Percentiles rank a stretch among this genome's conserved stretches.
phyloP scores from a whole-genome alignment of 1,140 invertebrate genomes.

The Cyclargus thomasi region DNA sequence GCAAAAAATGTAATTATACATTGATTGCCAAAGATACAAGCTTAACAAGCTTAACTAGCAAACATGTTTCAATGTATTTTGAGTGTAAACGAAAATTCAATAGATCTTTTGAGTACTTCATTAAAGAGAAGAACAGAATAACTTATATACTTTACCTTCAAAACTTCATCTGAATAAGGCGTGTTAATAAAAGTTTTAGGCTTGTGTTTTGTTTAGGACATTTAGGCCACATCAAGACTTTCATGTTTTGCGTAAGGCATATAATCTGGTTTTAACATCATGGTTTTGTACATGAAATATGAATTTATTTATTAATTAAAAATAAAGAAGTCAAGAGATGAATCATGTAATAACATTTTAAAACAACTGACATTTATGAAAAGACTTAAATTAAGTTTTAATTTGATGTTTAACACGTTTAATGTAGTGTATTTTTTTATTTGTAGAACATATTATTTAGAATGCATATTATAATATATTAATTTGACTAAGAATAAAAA shows the following conservation, averaged over 20 bases:
- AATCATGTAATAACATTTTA: not conserved
- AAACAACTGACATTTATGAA: not conserved
- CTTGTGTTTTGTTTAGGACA: no score
- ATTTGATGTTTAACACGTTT: not conserved
- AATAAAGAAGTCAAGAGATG: not conserved
- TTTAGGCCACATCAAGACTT: no score
- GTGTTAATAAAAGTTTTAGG: no score
- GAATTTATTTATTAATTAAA: not conserved
- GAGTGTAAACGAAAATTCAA: not conserved
- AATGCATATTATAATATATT: not conserved
- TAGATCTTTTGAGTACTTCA: no score
- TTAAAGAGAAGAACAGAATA: no score
- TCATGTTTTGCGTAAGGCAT: no score
- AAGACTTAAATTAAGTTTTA: not conserved
- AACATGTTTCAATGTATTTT: not conserved
- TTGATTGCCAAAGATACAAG: not conserved
- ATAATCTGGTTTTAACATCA: no score
- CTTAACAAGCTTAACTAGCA: not conserved
- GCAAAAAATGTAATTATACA: not conserved
- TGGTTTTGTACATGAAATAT: no score
- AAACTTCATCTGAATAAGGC: no score
- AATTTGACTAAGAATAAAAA: not conserved
- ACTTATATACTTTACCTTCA: no score
- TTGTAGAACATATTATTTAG: not conserved
- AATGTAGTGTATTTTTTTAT: not conserved